Evolutionary conservation across 2,113 vertebrate species (phyloP), one percentile per base, ranked within the genome.

Genomic region (Semnornis frantzii): DNA sequence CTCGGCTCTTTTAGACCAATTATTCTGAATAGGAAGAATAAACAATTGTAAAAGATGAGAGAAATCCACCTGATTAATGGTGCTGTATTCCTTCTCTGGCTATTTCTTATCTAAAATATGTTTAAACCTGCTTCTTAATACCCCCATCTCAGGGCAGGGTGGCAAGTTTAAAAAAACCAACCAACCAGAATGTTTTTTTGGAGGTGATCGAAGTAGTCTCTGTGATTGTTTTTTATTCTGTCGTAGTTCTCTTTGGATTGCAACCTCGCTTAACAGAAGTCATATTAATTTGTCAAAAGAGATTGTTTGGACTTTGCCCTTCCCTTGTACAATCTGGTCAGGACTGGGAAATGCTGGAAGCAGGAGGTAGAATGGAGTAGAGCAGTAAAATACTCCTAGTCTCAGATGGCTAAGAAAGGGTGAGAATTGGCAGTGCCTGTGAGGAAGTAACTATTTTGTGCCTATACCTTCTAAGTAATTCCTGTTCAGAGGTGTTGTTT

Each of bases 21-120:
- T 92, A 80, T 57, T 91, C 78, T 89, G 63, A 89, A 76, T 17
- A n/a, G 83, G 50, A 90, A 50, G 73, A 83, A 44, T 31, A 84
- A 93, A 66, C 21, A 28, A 1, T 82, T 85, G 60, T 46, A 66
- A 52, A 90, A 89, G 74, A 21, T 89, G 39, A 94, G 59, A 85
- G 63, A 82, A 82, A 23, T 50, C 62, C 6, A 6, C 57, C 12
- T 66, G 31, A 87, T 68, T 89, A 76, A 76, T 59, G 28, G 46
- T 72, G 58, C 24, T 50, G 4, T 28, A 25, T 94, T 86, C 66
- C 89, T 31, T 16, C 21, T 81, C 18, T 59, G 69, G 73, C 62
- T 77, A 4, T 80, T 87, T 76, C 52, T 85, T 87, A 34, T 57
- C 34, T 46, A 54, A 85, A n/a, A 90, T 68, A 48, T 75, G 66